Evolutionary conservation across 2,113 vertebrate genomes (phyloP).

Genomic region (Herpetotheres cachinnans): DNA sequence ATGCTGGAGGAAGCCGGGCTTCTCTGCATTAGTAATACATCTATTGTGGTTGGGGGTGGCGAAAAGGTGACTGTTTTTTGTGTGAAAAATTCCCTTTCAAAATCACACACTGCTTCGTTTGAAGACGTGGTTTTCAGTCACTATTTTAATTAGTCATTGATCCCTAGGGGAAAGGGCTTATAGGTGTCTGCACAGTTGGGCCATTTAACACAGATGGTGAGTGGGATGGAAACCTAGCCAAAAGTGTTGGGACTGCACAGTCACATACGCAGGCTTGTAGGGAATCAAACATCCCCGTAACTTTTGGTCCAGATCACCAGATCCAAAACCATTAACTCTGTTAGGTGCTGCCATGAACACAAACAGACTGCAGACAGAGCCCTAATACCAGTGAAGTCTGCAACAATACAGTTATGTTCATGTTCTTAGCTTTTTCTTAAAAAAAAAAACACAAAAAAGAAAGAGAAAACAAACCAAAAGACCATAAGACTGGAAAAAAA

Average conservation of each 20-base stretch:
- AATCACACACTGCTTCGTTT: not conserved
- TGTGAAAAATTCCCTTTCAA: not conserved
- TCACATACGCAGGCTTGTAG: not conserved
- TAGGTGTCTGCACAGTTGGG: not conserved
- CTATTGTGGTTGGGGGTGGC: not conserved
- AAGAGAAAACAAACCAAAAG: not conserved
- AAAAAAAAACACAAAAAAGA: not conserved
- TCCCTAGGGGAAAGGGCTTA: not conserved
- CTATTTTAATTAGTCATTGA: not conserved
- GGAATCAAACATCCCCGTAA: not conserved
- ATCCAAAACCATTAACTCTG: not conserved
- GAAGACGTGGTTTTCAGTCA: not conserved
- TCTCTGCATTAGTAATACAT: not conserved
- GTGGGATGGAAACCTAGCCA: not conserved
- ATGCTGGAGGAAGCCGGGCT: not conserved
- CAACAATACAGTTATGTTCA: not conserved
- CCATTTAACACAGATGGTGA: not conserved
- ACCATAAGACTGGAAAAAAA: not conserved
- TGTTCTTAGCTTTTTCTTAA: not conserved
- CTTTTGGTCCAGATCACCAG: not conserved
- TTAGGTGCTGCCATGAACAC: not conserved
- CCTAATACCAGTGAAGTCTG: not conserved
- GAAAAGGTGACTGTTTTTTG: not conserved
- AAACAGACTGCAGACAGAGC: not conserved
- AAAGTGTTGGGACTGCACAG: not conserved